These are phyloP conservation scores for Tinamus major DNA, from an alignment of 2,797 vertebrate species.

Conservation along the genomic window DNA sequence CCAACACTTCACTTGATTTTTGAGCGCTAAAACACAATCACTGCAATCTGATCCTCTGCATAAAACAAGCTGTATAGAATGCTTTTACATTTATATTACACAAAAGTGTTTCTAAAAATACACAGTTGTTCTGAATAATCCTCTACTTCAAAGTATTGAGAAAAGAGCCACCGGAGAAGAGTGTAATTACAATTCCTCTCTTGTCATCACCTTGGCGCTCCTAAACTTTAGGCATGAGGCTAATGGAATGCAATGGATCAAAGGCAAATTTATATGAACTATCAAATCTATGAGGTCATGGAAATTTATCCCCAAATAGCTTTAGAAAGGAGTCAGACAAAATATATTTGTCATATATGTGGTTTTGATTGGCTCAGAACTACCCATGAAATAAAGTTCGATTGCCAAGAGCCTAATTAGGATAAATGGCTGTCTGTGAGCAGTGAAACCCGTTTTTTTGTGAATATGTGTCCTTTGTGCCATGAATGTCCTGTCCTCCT, in stretches of 20 bases:
- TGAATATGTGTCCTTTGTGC: background rate
- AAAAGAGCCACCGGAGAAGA: background rate
- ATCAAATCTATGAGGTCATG: background rate
- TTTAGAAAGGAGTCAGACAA: background rate
- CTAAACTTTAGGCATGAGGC: background rate
- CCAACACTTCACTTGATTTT: slow-evolving; percentile 15
- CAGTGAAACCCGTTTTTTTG: background rate
- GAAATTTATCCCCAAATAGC: slow-evolving; percentile 19
- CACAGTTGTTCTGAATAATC: background rate
- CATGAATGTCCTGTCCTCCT: background rate
- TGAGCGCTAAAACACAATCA: slow-evolving; percentile 25
- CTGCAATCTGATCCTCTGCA: background rate
- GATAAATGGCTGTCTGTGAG: background rate
- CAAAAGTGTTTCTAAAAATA: slow-evolving; percentile 47
- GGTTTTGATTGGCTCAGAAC: background rate
- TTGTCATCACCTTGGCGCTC: background rate
- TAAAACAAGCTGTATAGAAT: background rate
- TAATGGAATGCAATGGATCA: background rate
- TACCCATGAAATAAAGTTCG: background rate
- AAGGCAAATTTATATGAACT: background rate
- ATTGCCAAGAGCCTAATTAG: background rate
- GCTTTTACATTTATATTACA: background rate
- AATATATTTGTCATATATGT: background rate
- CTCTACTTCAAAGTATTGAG: slow-evolving; percentile 27
- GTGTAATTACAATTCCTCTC: background rate